Evolutionary conservation across 2,888 invertebrate species (phyloP).

Genomic region (Dusona sp.): DNA sequence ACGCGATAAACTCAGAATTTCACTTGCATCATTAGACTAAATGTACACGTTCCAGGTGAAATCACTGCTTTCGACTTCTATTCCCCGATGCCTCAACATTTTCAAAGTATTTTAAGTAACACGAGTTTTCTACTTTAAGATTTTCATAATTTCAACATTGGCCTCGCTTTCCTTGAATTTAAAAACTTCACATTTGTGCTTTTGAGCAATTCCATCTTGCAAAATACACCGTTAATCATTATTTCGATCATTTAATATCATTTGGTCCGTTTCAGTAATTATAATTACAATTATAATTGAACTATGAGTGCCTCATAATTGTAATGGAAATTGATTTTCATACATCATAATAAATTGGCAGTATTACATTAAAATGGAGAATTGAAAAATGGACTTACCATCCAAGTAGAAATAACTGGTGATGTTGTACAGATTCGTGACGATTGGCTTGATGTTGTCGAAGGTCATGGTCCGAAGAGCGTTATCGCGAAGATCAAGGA

Average conservation of each 20-base stretch:
- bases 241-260: not conserved
- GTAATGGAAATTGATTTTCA: not conserved
- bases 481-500: slow-evolving; percentile 92
- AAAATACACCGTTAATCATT: not conserved
- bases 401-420: slow-evolving; percentile 91
- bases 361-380: not conserved
- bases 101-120: slow-evolving; percentile 4
- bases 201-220: not conserved
- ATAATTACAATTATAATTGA: too few relatives aligned
- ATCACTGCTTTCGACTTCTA: not conserved
- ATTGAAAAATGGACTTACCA: slow-evolving; percentile 87
- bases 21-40: slow-evolving; percentile 48
- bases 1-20: slow-evolving; percentile 42
- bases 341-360: not conserved
- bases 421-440: slow-evolving; percentile 91
- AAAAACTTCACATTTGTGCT: not conserved
- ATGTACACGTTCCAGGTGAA: slow-evolving; percentile 20
- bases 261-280: not conserved
- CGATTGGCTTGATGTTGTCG: slow-evolving; percentile 91
- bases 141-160: not conserved
- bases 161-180: not conserved
- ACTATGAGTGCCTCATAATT: not conserved
- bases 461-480: slow-evolving; percentile 91
- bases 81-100: slow-evolving; percentile 1
- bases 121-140: not conserved